phyloP scores from a whole-genome alignment of 2,797 vertebrate species.

The Setipinna tenuifilis region DNA sequence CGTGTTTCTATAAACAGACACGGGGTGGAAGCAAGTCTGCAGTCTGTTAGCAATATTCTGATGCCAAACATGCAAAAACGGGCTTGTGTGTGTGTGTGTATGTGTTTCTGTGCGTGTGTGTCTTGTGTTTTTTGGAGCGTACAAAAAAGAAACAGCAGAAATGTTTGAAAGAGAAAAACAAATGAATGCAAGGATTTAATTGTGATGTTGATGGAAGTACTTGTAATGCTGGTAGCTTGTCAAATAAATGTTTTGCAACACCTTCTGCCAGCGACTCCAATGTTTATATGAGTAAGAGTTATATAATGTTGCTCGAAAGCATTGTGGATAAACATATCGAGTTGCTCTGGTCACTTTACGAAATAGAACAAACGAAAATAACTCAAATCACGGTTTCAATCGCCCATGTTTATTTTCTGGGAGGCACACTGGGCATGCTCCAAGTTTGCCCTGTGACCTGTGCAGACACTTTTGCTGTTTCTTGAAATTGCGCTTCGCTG shows the following conservation, averaged over 20 bases:
- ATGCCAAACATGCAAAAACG: constrained; percentile 57
- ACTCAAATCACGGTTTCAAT: background rate
- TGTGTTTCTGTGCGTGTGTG: background rate
- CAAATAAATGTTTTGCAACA: constrained; percentile 46
- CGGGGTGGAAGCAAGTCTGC: constrained; percentile 63
- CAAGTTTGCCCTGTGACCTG: constrained; percentile 28
- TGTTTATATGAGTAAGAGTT: constrained; percentile 1
- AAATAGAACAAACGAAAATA: background rate
- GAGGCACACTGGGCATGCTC: constrained; percentile 27
- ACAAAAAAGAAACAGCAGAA: constrained; percentile 37
- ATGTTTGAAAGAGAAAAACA: constrained; percentile 38
- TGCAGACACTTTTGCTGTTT: constrained; percentile 26
- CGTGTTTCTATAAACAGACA: constrained; percentile 67
- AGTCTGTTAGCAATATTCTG: constrained; percentile 59
- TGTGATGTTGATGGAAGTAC: constrained; percentile 40
- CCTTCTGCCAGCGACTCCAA: background rate
- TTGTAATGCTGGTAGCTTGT: constrained; percentile 59
- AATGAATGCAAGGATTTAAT: background rate
- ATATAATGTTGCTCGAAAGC: background rate
- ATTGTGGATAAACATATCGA: constrained; percentile 1
- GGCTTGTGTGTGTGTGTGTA: background rate
- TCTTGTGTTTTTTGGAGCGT: background rate
- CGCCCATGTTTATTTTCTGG: background rate
- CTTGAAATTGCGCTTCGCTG: constrained; percentile 44
- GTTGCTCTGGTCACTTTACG: background rate